These are phyloP conservation scores for Lipotes vexillifer DNA, from an alignment of 2,113 vertebrate genomes.

Conservation along the genomic window DNA sequence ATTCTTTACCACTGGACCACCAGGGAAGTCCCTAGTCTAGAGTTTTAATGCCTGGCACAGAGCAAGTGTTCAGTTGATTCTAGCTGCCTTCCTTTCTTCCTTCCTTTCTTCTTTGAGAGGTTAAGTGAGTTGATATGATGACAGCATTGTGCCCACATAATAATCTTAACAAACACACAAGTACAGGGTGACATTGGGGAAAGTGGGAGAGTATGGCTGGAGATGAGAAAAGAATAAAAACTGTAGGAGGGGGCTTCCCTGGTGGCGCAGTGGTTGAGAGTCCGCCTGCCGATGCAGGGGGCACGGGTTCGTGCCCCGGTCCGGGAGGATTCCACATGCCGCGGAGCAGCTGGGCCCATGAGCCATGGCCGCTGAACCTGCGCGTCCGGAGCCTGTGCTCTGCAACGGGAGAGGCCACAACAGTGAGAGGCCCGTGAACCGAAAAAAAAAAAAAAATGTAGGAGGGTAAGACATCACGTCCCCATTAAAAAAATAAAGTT, in stretches of 20 bases:
- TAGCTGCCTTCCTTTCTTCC: neutral
- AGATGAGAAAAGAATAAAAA: slow-evolving; percentile 28
- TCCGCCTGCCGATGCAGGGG: no score
- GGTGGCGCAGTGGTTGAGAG: no score
- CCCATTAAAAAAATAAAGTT: slow-evolving; percentile 39
- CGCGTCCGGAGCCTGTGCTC: no score
- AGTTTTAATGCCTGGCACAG: neutral
- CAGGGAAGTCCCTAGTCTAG: neutral
- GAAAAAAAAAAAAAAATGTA: neutral
- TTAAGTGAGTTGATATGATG: slow-evolving; percentile 19
- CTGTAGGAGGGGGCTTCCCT: neutral
- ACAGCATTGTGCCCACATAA: neutral
- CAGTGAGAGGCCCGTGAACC: no score
- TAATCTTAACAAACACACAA: slow-evolving; percentile 26
- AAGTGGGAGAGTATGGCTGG: neutral
- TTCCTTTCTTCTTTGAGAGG: neutral
- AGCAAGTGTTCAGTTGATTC: neutral
- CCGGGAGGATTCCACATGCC: no score
- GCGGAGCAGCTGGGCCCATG: no score
- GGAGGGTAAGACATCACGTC: neutral
- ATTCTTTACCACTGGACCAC: no score
- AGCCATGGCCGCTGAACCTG: no score
- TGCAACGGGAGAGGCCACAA: no score
- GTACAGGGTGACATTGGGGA: neutral
- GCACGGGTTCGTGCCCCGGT: no score